These are phyloP conservation scores for Pectinophora gossypiella DNA, from an alignment of 1,140 invertebrate species.

Conservation along the genomic window DNA sequence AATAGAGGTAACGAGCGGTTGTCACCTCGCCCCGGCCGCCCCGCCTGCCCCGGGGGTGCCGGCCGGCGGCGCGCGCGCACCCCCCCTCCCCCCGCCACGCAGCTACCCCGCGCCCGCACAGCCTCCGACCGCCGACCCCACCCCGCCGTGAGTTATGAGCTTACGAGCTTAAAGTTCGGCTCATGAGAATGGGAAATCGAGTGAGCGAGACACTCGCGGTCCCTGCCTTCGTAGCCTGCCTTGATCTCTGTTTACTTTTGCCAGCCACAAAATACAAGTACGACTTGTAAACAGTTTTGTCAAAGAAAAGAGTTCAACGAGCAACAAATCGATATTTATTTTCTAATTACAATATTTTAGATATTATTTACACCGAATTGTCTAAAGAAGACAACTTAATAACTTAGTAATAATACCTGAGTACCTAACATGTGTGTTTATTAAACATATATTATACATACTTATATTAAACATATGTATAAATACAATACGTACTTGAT, in stretches of 20 bases:
- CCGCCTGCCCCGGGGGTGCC: conserved; percentile 30
- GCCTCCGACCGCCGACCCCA: conserved; percentile 53
- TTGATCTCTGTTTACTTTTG: not conserved
- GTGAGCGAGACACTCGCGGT: conserved; percentile 21
- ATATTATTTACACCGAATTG: too few species aligned
- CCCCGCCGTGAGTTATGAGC: conserved; percentile 61
- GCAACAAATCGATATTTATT: too few species aligned
- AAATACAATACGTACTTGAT: too few species aligned
- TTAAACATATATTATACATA: too few species aligned
- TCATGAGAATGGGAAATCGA: conserved; percentile 31
- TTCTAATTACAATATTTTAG: too few species aligned
- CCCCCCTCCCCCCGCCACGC: conserved; percentile 19
- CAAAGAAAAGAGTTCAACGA: not conserved
- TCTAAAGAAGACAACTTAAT: too few species aligned
- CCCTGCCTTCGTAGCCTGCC: too few species aligned
- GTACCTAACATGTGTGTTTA: too few species aligned
- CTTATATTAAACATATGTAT: too few species aligned
- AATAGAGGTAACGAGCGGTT: conserved; percentile 73
- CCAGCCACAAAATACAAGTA: not conserved
- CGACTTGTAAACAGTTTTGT: not conserved
- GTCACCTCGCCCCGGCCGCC: conserved; percentile 58
- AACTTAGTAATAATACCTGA: too few species aligned
- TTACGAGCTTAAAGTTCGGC: conserved; percentile 22
- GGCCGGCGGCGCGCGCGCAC: conserved; percentile 26
- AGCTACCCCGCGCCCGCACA: conserved; percentile 28